Evolutionary conservation across 2,797 vertebrate species (phyloP).

Genomic region (Parauchenoglanis ngamensis): DNA sequence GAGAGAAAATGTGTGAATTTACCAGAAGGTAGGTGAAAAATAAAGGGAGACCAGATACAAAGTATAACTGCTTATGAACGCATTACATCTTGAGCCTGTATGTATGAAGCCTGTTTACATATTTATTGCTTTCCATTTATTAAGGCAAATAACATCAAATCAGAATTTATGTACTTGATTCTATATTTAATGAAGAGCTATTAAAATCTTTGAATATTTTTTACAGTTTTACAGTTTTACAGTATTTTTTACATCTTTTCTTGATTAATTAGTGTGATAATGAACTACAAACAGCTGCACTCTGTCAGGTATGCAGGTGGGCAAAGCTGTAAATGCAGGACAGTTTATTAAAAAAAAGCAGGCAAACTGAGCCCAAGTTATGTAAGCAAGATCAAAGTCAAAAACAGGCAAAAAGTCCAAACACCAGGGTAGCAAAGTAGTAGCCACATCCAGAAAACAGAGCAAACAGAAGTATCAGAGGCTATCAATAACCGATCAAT

Average conservation of each 20-base stretch:
- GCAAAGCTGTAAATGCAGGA: too few relatives aligned
- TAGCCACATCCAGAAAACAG: too few relatives aligned
- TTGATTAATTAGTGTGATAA: constrained; percentile 52
- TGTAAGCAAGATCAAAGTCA: too few relatives aligned
- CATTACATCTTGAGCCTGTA: background rate
- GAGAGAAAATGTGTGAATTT: constrained; percentile 43
- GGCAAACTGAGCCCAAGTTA: too few relatives aligned
- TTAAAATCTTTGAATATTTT: background rate
- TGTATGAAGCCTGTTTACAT: background rate
- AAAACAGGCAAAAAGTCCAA: too few relatives aligned
- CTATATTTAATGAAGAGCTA: constrained; percentile 8
- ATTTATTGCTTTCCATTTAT: background rate
- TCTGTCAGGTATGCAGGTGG: too few relatives aligned
- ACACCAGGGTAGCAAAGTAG: too few relatives aligned
- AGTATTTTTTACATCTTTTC: constrained; percentile 1
- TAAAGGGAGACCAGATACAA: constrained; percentile 1
- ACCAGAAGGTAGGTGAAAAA: constrained; percentile 45
- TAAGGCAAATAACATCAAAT: background rate
- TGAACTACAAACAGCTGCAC: constrained; percentile 43
- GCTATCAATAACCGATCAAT: too few relatives aligned
- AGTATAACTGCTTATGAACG: background rate
- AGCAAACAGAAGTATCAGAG: too few relatives aligned
- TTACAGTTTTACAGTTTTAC: background rate
- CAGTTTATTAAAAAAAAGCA: too few relatives aligned
- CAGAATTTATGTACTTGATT: background rate